Conservation (phyloP, 2,888 invertebrate species). For the Rotaria magnacalcarata region DNA sequence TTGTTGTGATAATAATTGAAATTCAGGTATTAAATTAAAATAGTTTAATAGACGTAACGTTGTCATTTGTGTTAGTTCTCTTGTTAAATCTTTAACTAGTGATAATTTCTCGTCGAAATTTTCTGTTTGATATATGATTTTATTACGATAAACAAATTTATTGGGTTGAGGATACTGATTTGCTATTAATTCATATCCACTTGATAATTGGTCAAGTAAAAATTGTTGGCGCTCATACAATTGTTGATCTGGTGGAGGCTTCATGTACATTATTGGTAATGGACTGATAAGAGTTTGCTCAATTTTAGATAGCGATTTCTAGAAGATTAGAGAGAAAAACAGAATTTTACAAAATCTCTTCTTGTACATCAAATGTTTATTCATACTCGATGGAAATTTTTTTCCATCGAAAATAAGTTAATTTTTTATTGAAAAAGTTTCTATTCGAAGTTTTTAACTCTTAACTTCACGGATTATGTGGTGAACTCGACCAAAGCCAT, state of each 20-base stretch:
- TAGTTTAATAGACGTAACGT: constrained; percentile 1
- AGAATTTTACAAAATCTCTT: too few relatives aligned
- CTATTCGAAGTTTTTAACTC: too few relatives aligned
- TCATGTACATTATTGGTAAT: not conserved
- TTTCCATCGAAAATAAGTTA: too few relatives aligned
- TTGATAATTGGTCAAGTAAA: not conserved
- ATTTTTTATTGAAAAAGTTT: too few relatives aligned
- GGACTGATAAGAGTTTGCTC: not conserved
- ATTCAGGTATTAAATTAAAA: constrained; percentile 29
- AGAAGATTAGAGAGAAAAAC: too few relatives aligned
- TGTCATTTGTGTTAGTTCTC: constrained; percentile 35
- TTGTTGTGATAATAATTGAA: not conserved
- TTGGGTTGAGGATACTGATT: not conserved
- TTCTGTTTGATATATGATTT: not conserved
- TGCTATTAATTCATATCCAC: not conserved
- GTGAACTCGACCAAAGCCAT: too few relatives aligned
- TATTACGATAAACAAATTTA: not conserved
- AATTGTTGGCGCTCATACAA: not conserved
- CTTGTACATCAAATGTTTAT: too few relatives aligned
- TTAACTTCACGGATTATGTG: too few relatives aligned
- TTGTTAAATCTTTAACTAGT: constrained; percentile 27
- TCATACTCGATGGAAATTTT: too few relatives aligned
- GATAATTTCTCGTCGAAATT: not conserved
- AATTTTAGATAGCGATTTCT: not conserved
- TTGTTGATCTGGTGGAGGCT: not conserved